Base-by-base conservation (phyloP, 2,113 vertebrate genomes). In the Dromas ardeola region DNA sequence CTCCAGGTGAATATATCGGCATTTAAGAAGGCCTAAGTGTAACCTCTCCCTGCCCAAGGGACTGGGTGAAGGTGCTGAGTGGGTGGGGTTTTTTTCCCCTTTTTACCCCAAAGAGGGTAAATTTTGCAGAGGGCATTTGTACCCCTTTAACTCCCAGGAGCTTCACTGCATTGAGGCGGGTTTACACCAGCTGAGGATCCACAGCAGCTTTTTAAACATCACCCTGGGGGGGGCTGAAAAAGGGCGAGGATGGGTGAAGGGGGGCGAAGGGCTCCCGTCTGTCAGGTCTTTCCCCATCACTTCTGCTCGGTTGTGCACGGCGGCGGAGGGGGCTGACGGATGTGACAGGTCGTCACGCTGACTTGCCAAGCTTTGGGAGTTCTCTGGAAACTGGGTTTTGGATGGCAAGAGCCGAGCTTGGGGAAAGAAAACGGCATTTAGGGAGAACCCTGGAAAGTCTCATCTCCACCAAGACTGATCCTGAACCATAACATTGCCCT, bases 191-290 rank as follows among this genome's bases (percentile, higher is more conserved):
- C n/a, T 9, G 10, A 29, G 29, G 52, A 43, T 23, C 49, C 56
- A 5, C 2, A 0, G 59, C 53, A 47, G 30, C 26, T 34, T 72
- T 77, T 49, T 1, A 7, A 53, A 10, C 52, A 2, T 3, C 22
- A 0, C 15, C 0, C 1, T 1, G 36, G 12, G 22, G 23, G 22
- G 23, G 8, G n/a, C n/a, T 43, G 62, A 1, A 12, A 15, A 29
- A 30, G 9, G 65, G 53, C 34, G 29, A n/a, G 55, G 10, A 19
- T 2, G 32, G 47, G 23, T 5, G 61, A 4, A 66, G 84, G 55
- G 55, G 30, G 13, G 38, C 0, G 1, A n/a, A 56, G 71, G 45
- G n/a, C 30, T 58, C 27, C 40, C 0, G 0, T 18, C 72, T 85
- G 81, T 21, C 53, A 16, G 55, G 29, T 3, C 32, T 65, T 7